Conservation (phyloP, 2,888 invertebrate species). For the Enchytraeus crypticus region DNA sequence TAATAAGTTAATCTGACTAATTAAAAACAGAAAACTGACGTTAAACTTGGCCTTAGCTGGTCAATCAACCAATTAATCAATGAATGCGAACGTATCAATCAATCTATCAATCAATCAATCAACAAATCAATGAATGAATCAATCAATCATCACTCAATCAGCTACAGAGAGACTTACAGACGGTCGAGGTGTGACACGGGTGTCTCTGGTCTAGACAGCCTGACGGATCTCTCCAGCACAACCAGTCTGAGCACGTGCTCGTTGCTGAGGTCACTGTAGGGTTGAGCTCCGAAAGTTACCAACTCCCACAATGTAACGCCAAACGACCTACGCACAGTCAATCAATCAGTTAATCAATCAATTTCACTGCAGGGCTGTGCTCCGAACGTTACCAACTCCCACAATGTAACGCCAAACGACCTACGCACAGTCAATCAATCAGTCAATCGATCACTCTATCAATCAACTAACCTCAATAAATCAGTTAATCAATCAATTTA, state of each 20-base stretch:
- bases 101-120: too few relatives aligned
- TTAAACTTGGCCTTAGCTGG: too few relatives aligned
- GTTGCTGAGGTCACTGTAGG: conserved; percentile 58
- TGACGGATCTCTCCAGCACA: conserved; percentile 31
- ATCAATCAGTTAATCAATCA: too few relatives aligned
- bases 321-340: conserved; percentile 54
- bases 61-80: too few relatives aligned
- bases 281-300: conserved; percentile 62
- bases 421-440: too few relatives aligned
- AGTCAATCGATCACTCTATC: too few relatives aligned
- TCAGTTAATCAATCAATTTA: too few relatives aligned
- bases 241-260: conserved; percentile 57
- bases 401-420: conserved; percentile 63
- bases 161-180: conserved; percentile 33
- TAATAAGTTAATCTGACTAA: too few relatives aligned
- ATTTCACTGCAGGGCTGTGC: conserved; percentile 57
- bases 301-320: conserved; percentile 74
- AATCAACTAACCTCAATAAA: too few relatives aligned
- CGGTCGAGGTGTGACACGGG: conserved; percentile 32
- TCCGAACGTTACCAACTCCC: conserved; percentile 73
- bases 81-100: too few relatives aligned
- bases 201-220: conserved; percentile 31
- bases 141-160: neutral
- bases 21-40: too few relatives aligned
- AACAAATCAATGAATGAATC: too few relatives aligned